Conservation (phyloP, 2,888 invertebrate species). For the Calameuta filiformis region DNA sequence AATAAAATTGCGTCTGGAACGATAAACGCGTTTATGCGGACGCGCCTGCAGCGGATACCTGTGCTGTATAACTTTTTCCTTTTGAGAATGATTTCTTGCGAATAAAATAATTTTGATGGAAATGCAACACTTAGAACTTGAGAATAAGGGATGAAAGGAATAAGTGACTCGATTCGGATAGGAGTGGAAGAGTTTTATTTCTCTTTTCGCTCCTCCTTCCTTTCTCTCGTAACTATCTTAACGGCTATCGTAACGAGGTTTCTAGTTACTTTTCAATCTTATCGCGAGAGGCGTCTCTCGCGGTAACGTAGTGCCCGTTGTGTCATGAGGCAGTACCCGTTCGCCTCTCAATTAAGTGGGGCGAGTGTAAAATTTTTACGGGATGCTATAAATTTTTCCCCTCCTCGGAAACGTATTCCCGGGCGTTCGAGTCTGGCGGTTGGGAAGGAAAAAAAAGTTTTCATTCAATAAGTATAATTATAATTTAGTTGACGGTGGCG, state of each 20-base stretch:
- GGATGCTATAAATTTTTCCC: not conserved
- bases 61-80: no score
- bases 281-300: conserved; percentile 1
- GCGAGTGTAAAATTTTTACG: conserved; percentile 5
- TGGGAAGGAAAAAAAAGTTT: conserved; percentile 16
- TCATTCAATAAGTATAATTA: conserved; percentile 28
- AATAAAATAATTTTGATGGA: no score
- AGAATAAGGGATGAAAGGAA: no score
- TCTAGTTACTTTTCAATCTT: conserved; percentile 5
- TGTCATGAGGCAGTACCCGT: not conserved
- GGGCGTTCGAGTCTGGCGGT: not conserved
- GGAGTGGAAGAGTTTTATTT: no score
- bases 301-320: not conserved
- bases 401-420: not conserved
- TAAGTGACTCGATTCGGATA: no score
- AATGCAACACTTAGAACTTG: no score
- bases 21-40: no score
- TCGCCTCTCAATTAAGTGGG: not conserved
- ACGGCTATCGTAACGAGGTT: conserved; percentile 1
- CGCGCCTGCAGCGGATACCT: no score
- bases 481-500: conserved; percentile 27
- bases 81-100: no score
- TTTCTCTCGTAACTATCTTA: not conserved
- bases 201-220: not conserved
- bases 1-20: no score